These are phyloP conservation scores for Alligator sinensis DNA, from an alignment of 2,113 vertebrate genomes.

Conservation along the genomic window DNA sequence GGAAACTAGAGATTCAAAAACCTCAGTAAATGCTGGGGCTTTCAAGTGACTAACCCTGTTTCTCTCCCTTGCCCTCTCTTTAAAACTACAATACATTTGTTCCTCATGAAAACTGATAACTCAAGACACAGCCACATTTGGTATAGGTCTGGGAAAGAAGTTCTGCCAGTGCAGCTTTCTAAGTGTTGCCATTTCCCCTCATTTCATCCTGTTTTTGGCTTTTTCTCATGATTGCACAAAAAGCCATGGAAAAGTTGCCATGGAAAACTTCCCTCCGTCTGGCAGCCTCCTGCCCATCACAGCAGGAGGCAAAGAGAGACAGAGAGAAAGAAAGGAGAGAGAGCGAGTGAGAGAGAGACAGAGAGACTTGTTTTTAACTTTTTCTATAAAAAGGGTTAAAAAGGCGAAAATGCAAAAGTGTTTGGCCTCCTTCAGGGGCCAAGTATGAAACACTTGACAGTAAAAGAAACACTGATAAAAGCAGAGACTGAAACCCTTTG, in stretches of 20 bases:
- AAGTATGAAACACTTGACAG: too few species aligned
- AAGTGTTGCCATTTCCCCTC: background rate
- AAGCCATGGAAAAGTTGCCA: background rate
- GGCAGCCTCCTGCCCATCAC: background rate
- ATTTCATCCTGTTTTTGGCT: background rate
- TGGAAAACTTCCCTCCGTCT: background rate
- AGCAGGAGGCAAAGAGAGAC: background rate
- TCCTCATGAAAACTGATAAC: slow-evolving; percentile 1
- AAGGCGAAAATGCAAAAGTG: too few species aligned
- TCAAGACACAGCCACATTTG: background rate
- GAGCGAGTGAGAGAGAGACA: background rate
- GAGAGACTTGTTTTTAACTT: background rate
- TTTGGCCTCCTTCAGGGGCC: too few species aligned
- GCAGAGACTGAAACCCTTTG: too few species aligned
- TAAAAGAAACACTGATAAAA: too few species aligned
- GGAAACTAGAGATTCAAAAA: slow-evolving; percentile 57
- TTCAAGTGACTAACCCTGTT: slow-evolving; percentile 35
- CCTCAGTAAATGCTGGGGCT: slow-evolving; percentile 24
- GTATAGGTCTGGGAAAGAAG: background rate
- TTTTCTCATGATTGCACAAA: too few species aligned
- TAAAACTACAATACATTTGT: slow-evolving; percentile 38
- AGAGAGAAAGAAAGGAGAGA: background rate
- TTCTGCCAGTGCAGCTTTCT: background rate
- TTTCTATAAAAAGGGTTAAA: too few species aligned
- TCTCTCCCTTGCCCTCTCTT: background rate